phyloP scores from a whole-genome alignment of 2,797 vertebrate genomes.

The Xenops minutus region DNA sequence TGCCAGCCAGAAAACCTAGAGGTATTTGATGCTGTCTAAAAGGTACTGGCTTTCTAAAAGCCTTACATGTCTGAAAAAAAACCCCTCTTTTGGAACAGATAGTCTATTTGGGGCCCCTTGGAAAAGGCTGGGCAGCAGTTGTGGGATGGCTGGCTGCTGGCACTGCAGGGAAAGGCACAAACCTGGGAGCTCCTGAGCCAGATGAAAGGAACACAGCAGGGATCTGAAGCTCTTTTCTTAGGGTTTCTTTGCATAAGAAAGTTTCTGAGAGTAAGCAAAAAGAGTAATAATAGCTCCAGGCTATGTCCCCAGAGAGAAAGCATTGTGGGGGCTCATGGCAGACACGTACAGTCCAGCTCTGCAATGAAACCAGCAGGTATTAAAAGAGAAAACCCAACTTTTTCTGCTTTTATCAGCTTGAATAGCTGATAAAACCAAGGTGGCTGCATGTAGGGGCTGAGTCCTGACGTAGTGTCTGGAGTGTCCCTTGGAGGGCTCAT shows the following conservation, averaged over 20 bases:
- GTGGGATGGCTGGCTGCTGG: not conserved
- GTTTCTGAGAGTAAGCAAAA: not conserved
- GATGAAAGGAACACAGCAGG: not conserved
- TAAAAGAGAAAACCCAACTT: not conserved
- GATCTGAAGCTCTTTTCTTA: not conserved
- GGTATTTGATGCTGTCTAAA: not conserved
- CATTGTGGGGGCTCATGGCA: not conserved
- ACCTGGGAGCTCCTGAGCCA: not conserved
- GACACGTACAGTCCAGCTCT: not conserved
- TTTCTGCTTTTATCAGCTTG: not conserved
- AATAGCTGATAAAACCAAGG: not conserved
- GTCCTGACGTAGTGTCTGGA: not conserved
- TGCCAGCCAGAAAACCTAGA: not conserved
- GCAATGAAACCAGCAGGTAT: not conserved
- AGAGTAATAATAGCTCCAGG: not conserved
- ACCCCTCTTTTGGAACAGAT: not conserved
- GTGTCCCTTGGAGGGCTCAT: not conserved
- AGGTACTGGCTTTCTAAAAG: not conserved
- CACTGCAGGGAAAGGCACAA: not conserved
- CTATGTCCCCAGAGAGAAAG: not conserved
- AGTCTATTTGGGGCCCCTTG: not conserved
- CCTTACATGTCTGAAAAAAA: not conserved
- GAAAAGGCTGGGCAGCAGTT: not conserved
- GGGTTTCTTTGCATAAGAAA: not conserved
- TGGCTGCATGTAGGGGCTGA: not conserved